Conservation (phyloP, 2,797 vertebrate species). For the Tympanoctomys barrerae region DNA sequence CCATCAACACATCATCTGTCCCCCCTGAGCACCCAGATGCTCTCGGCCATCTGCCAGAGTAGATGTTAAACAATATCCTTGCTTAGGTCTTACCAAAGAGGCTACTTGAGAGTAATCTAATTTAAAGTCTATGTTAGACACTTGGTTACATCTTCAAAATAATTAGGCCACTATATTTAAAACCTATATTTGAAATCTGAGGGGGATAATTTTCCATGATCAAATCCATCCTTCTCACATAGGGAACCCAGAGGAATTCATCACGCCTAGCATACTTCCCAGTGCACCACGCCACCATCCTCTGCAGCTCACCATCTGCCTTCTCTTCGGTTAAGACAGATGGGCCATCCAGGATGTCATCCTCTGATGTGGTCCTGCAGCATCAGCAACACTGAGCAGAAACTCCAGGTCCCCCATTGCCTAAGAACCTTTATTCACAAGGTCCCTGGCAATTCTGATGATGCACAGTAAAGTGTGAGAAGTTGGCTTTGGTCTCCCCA, state of each 20-base stretch:
- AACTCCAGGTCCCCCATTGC: neutral
- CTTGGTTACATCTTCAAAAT: constrained; percentile 20
- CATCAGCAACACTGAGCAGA: neutral
- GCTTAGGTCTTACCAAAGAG: constrained; percentile 1
- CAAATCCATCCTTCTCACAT: neutral
- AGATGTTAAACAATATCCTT: constrained; percentile 14
- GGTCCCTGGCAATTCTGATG: neutral
- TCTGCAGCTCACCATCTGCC: neutral
- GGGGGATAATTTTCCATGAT: neutral
- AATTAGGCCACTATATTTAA: neutral
- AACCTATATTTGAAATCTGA: neutral
- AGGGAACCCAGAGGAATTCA: neutral
- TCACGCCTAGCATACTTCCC: neutral
- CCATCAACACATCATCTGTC: neutral
- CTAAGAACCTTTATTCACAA: neutral
- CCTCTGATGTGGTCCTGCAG: neutral
- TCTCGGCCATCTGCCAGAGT: neutral
- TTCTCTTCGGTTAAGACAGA: neutral
- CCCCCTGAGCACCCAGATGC: constrained; percentile 16
- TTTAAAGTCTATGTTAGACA: neutral
- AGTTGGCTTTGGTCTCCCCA: neutral
- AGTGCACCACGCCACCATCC: neutral
- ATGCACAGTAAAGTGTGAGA: neutral
- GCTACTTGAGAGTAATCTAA: constrained; percentile 18
- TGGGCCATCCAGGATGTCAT: neutral